These are phyloP conservation scores for Vidua chalybeata DNA, from an alignment of 2,113 vertebrate species.

Conservation along the genomic window DNA sequence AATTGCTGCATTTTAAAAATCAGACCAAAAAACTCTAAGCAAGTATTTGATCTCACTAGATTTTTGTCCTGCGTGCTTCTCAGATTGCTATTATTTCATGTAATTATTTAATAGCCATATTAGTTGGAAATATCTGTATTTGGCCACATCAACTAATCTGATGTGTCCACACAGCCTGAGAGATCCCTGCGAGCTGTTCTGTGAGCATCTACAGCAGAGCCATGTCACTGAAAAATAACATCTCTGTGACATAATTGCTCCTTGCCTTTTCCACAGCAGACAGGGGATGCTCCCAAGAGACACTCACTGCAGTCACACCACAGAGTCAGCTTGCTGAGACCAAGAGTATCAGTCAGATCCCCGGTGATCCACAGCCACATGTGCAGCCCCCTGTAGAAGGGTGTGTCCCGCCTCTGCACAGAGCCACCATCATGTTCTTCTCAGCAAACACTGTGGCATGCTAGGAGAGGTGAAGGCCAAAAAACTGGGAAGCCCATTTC, in stretches of 20 bases:
- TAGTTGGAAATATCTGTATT: background rate
- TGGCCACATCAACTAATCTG: background rate
- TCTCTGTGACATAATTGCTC: background rate
- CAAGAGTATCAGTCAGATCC: background rate
- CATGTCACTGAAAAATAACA: background rate
- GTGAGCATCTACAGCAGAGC: background rate
- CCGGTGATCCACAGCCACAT: fast-evolving
- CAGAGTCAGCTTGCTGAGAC: background rate
- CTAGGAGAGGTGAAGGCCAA: background rate
- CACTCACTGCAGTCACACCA: background rate
- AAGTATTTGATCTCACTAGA: background rate
- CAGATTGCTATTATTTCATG: background rate
- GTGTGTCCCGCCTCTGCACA: background rate
- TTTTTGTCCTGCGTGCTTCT: background rate
- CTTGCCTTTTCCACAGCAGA: background rate
- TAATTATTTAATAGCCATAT: background rate
- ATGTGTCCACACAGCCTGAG: fast-evolving
- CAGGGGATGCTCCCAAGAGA: background rate
- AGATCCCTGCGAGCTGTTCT: background rate
- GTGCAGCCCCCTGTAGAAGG: background rate
- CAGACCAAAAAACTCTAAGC: background rate
- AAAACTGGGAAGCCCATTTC: background rate
- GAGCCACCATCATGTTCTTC: background rate
- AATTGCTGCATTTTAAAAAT: background rate
- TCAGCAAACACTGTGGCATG: background rate